Percentiles rank a stretch among this genome's conserved stretches.
Evolutionary conservation across 2,113 vertebrate species (phyloP).

Genomic region (Electrona antarctica): DNA sequence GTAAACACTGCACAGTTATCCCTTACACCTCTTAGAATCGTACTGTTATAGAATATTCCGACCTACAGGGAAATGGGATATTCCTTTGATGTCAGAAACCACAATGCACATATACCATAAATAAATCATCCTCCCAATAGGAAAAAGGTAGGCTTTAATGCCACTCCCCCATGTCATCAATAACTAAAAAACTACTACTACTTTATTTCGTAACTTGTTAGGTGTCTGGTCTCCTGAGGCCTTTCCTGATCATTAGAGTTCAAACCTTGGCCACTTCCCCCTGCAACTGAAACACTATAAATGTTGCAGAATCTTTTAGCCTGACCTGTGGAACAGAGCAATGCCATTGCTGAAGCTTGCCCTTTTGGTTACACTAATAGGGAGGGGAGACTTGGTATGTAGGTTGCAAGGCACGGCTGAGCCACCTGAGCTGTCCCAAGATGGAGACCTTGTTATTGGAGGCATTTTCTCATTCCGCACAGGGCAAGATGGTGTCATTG

Average conservation of each 20-base stretch:
- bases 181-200: conserved; percentile 1
- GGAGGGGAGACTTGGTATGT: conserved; percentile 55
- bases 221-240: conserved; percentile 43
- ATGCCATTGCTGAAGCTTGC: conserved; percentile 57
- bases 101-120: too few relatives aligned
- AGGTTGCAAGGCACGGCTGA: conserved; percentile 43
- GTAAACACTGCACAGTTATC: too few relatives aligned
- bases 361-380: conserved; percentile 47
- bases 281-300: conserved; percentile 52
- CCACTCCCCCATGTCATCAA: too few relatives aligned
- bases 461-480: conserved; percentile 82
- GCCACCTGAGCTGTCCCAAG: conserved; percentile 65
- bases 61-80: too few relatives aligned
- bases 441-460: conserved; percentile 76
- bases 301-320: conserved; percentile 7
- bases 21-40: too few relatives aligned
- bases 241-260: neutral
- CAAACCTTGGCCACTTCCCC: conserved; percentile 24
- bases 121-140: too few relatives aligned
- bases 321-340: conserved; percentile 19
- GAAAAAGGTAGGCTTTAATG: too few relatives aligned
- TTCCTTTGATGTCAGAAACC: too few relatives aligned
- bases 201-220: conserved; percentile 9
- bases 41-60: too few relatives aligned
- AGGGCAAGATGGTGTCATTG: conserved; percentile 62